phyloP scores from a whole-genome alignment of 1,140 invertebrate species.

The Bombyx mori region ASM3026992v2 NC_085126.1:2456501-2457000 shows the following conservation, averaged over 20 bases:
- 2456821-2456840: constrained; percentile 74
- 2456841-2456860: constrained; percentile 79
- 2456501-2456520: constrained; percentile 86
- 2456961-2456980: constrained; percentile 72
- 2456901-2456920: constrained; percentile 81
- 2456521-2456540: constrained; percentile 87
- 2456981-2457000: constrained; percentile 50
- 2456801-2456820: constrained; percentile 78
- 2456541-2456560: constrained; percentile 88
- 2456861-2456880: constrained; percentile 82
- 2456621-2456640: constrained; percentile 89
- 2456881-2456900: constrained; percentile 82
- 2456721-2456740: constrained; percentile 84
- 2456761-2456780: constrained; percentile 81
- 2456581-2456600: constrained; percentile 83
- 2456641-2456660: constrained; percentile 87
- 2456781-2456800: constrained; percentile 78
- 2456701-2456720: constrained; percentile 77
- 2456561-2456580: constrained; percentile 89
- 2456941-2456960: constrained; percentile 85
- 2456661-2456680: constrained; percentile 77
- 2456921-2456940: constrained; percentile 83
- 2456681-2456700: constrained; percentile 85
- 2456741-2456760: constrained; percentile 80
- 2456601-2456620: constrained; percentile 90